Percentiles rank a stretch among this genome's conserved stretches.
Conservation (phyloP, 2,113 vertebrate species). For the Porphyrio hochstetteri region DNA sequence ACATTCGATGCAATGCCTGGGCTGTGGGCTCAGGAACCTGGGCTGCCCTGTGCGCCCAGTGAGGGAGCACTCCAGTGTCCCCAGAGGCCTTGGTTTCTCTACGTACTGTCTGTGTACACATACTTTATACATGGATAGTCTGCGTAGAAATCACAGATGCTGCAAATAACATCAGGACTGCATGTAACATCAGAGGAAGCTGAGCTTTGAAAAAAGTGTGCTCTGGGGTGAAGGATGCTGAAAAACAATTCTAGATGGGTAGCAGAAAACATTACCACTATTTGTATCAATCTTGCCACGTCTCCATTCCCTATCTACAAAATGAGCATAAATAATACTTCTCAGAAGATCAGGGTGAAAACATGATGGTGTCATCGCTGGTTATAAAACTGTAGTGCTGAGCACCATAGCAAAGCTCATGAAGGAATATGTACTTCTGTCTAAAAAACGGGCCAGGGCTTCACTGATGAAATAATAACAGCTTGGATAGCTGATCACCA, state of each 20-base stretch:
- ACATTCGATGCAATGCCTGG: fast-evolving
- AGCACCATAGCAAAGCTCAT: background rate
- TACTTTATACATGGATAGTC: background rate
- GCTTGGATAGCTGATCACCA: background rate
- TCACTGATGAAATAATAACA: background rate
- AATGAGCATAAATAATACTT: background rate
- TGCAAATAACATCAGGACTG: background rate
- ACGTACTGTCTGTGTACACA: background rate
- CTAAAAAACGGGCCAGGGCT: background rate
- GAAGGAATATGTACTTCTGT: background rate
- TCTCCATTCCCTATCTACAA: background rate
- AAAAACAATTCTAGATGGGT: background rate
- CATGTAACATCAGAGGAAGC: background rate
- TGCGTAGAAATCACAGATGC: background rate
- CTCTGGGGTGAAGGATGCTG: background rate
- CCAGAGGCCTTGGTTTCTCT: fast-evolving
- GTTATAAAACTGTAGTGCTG: background rate
- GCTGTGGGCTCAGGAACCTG: background rate
- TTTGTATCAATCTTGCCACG: background rate
- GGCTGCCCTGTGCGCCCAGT: fast-evolving
- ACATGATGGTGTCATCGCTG: background rate
- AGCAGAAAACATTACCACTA: background rate
- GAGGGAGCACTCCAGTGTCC: background rate
- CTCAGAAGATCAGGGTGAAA: background rate
- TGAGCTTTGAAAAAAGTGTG: background rate